A percentile compares a stretch with the other conserved stretches of the same genome.
phyloP scores from a whole-genome alignment of 64 coral and sea anemone genomes.

The Anthopleura sola region DNA sequence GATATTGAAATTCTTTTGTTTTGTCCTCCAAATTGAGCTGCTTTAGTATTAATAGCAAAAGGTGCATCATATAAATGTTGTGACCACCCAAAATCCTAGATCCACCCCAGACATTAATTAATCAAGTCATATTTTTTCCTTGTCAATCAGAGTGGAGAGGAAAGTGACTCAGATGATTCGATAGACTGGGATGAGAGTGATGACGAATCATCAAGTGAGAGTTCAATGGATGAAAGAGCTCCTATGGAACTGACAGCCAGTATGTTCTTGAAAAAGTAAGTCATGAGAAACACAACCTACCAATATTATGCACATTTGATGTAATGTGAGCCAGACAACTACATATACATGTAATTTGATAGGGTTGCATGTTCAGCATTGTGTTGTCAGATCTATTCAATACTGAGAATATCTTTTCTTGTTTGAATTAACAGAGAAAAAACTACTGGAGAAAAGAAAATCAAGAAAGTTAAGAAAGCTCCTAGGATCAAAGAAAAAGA shows the following conservation, averaged over 20 bases:
- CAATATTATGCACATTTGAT: too few species aligned
- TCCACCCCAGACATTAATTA: too few species aligned
- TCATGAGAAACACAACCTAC: not conserved
- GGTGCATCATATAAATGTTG: too few species aligned
- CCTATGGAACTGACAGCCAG: conserved; percentile 51
- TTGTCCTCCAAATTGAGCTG: too few species aligned
- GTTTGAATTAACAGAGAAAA: conserved; percentile 33
- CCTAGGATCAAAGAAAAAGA: conserved; percentile 61
- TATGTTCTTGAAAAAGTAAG: conserved; percentile 90
- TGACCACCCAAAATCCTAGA: too few species aligned
- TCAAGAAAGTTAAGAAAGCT: conserved; percentile 69
- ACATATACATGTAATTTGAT: too few species aligned
- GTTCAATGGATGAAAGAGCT: conserved; percentile 55
- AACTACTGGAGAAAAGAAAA: conserved; percentile 48
- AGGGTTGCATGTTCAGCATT: too few species aligned
- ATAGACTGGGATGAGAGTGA: conserved; percentile 59
- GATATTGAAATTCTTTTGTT: too few species aligned
- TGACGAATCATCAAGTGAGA: conserved; percentile 50
- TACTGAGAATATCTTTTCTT: not conserved
- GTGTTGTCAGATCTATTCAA: too few species aligned
- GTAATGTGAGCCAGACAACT: too few species aligned
- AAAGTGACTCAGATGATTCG: conserved; percentile 76
- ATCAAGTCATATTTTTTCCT: not conserved
- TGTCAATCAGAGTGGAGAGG: conserved; percentile 24
- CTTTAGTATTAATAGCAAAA: too few species aligned